phyloP scores from a whole-genome alignment of 2,888 invertebrate species.

The Pheosia tremula region DNA sequence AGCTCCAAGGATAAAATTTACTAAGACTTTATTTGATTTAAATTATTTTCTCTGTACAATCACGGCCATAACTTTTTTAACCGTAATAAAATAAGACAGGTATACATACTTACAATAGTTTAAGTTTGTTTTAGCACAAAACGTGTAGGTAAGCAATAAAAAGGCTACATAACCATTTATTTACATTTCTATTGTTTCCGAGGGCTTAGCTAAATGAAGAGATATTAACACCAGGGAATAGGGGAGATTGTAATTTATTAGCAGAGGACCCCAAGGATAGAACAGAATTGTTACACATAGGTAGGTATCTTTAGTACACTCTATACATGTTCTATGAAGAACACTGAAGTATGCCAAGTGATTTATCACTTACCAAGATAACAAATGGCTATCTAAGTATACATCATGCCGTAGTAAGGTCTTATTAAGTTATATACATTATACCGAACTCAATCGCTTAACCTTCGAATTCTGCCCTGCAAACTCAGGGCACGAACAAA shows the following conservation, averaged over 20 bases:
- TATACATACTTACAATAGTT: no score
- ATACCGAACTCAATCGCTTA: constrained; percentile 7
- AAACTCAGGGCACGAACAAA: constrained; percentile 26
- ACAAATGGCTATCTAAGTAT: background rate
- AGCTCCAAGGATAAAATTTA: no score
- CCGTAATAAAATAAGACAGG: no score
- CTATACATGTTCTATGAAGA: background rate
- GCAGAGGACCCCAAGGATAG: constrained; percentile 16
- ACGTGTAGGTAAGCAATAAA: background rate
- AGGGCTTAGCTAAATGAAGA: constrained; percentile 24
- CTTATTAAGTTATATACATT: background rate
- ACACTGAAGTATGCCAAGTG: background rate
- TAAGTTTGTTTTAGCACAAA: no score
- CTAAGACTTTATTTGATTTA: no score
- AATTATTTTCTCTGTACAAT: no score
- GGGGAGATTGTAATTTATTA: constrained; percentile 27
- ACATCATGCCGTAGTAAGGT: background rate
- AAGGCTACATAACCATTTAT: constrained; percentile 5
- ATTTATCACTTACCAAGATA: constrained; percentile 1
- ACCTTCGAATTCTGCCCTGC: constrained; percentile 23
- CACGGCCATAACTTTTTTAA: no score
- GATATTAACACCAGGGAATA: constrained; percentile 26
- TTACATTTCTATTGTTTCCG: constrained; percentile 16
- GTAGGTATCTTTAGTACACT: background rate
- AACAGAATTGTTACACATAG: background rate